phyloP scores from a whole-genome alignment of 2,113 vertebrate species.

The Callipepla californica region DNA sequence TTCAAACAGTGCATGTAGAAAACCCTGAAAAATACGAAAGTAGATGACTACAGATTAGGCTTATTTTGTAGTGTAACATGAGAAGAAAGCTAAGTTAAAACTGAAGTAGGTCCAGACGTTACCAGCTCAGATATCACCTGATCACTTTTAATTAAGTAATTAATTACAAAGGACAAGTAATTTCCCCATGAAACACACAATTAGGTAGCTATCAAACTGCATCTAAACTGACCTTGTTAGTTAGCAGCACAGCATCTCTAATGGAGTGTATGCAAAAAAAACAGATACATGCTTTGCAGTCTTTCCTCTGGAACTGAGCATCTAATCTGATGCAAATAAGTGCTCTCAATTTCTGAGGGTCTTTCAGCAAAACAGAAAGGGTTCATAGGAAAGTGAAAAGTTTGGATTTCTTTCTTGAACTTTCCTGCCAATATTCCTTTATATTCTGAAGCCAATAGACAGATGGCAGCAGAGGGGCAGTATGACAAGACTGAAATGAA shows the following conservation, averaged over 20 bases:
- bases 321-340: not conserved
- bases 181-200: not conserved
- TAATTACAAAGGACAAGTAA: not conserved
- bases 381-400: not conserved
- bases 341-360: not conserved
- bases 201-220: not conserved
- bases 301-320: not conserved
- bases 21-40: conserved; percentile 81
- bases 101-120: not conserved
- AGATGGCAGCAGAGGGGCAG: too few relatives aligned
- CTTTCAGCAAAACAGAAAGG: not conserved
- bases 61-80: not conserved
- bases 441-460: too few relatives aligned
- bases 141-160: not conserved
- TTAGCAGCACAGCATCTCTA: not conserved
- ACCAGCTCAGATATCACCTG: not conserved
- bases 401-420: not conserved
- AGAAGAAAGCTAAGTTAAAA: not conserved
- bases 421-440: too few relatives aligned
- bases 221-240: not conserved
- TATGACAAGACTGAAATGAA: too few relatives aligned
- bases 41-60: not conserved
- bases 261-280: not conserved
- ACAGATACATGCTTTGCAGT: not conserved
- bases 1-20: conserved; percentile 93